A percentile compares a stretch with the other conserved stretches of the same genome.
phyloP scores from a whole-genome alignment of 1,140 invertebrate species.

The Drosophila prosaltans region DNA sequence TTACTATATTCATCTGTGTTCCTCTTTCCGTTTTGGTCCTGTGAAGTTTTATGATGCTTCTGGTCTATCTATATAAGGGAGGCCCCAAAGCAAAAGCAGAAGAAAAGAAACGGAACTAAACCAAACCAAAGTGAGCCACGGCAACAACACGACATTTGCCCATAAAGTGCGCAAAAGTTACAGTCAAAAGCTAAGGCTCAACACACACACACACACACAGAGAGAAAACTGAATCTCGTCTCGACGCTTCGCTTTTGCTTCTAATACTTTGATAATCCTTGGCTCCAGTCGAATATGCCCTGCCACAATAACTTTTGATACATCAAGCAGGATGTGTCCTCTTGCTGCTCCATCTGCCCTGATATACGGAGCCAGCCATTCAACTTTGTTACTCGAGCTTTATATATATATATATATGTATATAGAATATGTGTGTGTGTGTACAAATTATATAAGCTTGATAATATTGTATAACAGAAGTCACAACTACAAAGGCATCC shows the following conservation, averaged over 20 bases:
- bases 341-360: neutral
- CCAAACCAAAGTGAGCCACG: conserved; percentile 18
- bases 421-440: conserved; percentile 35
- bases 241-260: conserved; percentile 28
- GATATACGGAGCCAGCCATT: conserved; percentile 53
- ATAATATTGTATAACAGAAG: conserved; percentile 74
- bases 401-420: conserved; percentile 40
- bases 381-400: conserved; percentile 76
- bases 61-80: conserved; percentile 42
- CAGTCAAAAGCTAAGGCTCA: conserved; percentile 52
- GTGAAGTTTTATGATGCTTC: conserved; percentile 63
- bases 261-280: conserved; percentile 75
- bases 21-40: conserved; percentile 45
- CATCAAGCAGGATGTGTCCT: conserved; percentile 25
- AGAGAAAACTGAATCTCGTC: conserved; percentile 17
- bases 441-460: conserved; percentile 72
- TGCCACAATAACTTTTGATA: conserved; percentile 73
- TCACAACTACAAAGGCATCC: conserved; percentile 18
- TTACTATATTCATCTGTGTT: conserved; percentile 18
- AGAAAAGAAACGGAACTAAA: conserved; percentile 13
- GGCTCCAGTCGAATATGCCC: conserved; percentile 58
- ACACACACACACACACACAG: neutral
- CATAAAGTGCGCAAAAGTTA: conserved; percentile 78
- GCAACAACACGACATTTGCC: conserved; percentile 34
- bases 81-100: conserved; percentile 58